Evolutionary conservation across 2,888 invertebrate genomes (phyloP).

Genomic region (Periphyllus acericola): DNA sequence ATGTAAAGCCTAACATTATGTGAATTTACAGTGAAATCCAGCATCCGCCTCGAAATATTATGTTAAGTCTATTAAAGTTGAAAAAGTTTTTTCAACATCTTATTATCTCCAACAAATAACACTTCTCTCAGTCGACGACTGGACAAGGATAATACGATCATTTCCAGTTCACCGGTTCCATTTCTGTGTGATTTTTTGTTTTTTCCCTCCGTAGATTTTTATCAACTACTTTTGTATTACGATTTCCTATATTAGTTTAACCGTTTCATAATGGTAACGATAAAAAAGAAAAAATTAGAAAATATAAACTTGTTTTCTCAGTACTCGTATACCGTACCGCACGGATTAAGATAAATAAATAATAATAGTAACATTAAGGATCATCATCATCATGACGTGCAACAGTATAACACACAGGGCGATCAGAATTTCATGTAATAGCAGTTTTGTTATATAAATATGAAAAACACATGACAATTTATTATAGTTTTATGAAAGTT

Average conservation of each 20-base stretch:
- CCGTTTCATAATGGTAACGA: not conserved
- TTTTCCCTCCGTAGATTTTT: constrained; percentile 22
- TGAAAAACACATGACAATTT: too few species aligned
- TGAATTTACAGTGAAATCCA: not conserved
- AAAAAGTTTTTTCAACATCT: constrained; percentile 14
- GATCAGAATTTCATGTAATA: too few species aligned
- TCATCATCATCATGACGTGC: too few species aligned
- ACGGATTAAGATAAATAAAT: not conserved
- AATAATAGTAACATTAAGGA: not conserved
- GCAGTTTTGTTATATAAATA: too few species aligned
- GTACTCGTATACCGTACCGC: not conserved
- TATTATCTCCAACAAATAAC: constrained; percentile 19
- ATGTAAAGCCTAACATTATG: not conserved
- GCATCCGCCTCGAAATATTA: not conserved
- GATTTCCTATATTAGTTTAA: not conserved
- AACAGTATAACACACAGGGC: too few species aligned
- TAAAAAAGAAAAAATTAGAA: not conserved
- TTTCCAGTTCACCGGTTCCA: not conserved
- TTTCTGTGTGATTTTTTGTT: not conserved
- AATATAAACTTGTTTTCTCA: not conserved
- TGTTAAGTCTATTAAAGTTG: constrained; percentile 22
- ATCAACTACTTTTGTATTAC: not conserved
- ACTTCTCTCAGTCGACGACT: not conserved
- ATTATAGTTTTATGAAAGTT: too few species aligned
- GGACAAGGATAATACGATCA: not conserved